Percentiles rank a stretch among this genome's conserved stretches.
Evolutionary conservation across 2,113 vertebrate genomes (phyloP).

Genomic region (Nothobranchius kuhntae): DNA sequence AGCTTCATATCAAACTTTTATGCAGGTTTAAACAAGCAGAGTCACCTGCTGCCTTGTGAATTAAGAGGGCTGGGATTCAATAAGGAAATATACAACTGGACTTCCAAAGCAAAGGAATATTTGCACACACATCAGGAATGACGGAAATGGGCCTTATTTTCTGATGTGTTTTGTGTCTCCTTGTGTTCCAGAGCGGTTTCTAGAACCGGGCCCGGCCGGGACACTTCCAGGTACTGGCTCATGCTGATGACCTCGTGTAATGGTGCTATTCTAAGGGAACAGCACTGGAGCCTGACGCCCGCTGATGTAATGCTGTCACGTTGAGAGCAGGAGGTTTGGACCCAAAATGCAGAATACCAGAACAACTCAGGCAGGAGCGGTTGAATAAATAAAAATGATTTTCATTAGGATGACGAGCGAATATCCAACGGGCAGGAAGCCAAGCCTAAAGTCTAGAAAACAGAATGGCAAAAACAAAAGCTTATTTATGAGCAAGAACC

Average conservation of each 20-base stretch:
- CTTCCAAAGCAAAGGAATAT: slow-evolving; percentile 38
- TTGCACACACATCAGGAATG: slow-evolving; percentile 18
- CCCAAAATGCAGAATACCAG: too few relatives aligned
- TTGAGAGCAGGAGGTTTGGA: too few relatives aligned
- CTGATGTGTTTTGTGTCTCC: too few relatives aligned
- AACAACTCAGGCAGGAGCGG: too few relatives aligned
- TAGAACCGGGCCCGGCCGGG: slow-evolving; percentile 20
- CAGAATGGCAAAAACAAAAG: too few relatives aligned
- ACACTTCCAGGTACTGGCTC: slow-evolving; percentile 23
- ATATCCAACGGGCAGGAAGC: too few relatives aligned
- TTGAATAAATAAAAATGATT: too few relatives aligned
- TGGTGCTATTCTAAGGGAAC: slow-evolving; percentile 35
- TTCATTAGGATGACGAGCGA: too few relatives aligned
- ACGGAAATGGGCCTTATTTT: slow-evolving; percentile 9
- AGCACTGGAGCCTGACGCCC: slow-evolving; percentile 31
- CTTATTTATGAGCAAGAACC: too few relatives aligned
- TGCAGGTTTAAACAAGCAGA: slow-evolving; percentile 2
- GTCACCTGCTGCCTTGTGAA: slow-evolving; percentile 48
- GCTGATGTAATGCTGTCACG: slow-evolving; percentile 47
- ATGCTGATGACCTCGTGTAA: slow-evolving; percentile 48
- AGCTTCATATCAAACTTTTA: not conserved
- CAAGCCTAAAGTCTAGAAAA: too few relatives aligned
- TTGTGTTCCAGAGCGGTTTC: slow-evolving; percentile 18
- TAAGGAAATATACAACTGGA: slow-evolving; percentile 17
- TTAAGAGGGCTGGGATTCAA: slow-evolving; percentile 34